Conservation (phyloP, 1,140 invertebrate genomes). For the Chironomus striatipennis region DNA sequence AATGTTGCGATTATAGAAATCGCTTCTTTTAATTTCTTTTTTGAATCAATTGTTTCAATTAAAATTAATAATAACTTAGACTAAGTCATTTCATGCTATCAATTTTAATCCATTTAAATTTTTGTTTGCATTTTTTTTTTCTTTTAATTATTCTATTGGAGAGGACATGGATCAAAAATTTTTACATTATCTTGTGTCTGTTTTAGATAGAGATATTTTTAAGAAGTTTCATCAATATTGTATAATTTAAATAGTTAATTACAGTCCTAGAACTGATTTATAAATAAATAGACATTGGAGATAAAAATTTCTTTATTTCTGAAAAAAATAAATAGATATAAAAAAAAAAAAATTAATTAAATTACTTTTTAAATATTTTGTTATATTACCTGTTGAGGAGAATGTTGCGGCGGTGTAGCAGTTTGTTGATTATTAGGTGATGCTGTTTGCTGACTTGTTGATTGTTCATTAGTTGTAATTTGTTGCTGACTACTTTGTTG, state of each 20-base stretch:
- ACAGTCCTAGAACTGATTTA: neutral
- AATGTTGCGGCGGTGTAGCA: neutral
- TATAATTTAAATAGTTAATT: neutral
- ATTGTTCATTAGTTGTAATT: neutral
- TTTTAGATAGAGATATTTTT: neutral
- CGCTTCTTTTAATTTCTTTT: neutral
- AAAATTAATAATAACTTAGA: slow-evolving; percentile 30
- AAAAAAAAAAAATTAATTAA: neutral
- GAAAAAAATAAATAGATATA: slow-evolving; percentile 3
- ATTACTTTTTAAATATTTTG: too few relatives aligned
- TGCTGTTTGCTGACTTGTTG: neutral
- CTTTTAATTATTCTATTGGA: neutral
- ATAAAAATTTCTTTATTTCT: neutral
- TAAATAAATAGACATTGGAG: neutral
- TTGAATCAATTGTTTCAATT: slow-evolving; percentile 30
- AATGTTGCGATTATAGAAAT: too few relatives aligned
- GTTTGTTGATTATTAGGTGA: neutral
- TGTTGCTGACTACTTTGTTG: neutral
- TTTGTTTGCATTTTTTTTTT: too few relatives aligned
- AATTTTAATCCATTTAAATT: slow-evolving; percentile 24
- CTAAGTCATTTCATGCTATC: slow-evolving; percentile 37
- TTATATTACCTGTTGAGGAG: slow-evolving; percentile 17
- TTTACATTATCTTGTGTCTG: neutral
- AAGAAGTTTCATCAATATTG: neutral
- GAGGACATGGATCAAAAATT: neutral